These are phyloP conservation scores for Radopholus similis DNA, from an alignment of 1,140 invertebrate genomes.

Conservation along the genomic window DNA sequence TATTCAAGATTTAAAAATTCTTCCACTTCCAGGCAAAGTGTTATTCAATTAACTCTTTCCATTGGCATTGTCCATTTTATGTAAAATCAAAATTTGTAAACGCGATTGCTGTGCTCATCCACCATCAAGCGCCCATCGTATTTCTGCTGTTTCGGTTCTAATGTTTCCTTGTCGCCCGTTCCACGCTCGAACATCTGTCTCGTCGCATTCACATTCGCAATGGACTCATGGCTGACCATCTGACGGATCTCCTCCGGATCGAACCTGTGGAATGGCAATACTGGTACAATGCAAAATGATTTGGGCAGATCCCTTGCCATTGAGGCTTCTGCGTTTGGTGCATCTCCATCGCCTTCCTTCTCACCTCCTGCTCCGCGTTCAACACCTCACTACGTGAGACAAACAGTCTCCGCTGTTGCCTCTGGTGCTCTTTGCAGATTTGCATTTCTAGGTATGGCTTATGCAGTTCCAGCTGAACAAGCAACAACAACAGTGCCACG, in stretches of 20 bases:
- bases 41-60: background rate
- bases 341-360: background rate
- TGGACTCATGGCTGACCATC: constrained; percentile 5
- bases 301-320: too few species aligned
- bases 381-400: background rate
- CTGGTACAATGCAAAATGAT: too few species aligned
- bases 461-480: constrained; percentile 1
- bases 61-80: background rate
- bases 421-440: constrained; percentile 8
- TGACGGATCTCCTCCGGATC: constrained; percentile 5
- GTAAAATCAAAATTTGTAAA: too few species aligned
- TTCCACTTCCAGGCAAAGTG: background rate
- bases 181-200: background rate
- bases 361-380: background rate
- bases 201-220: background rate
- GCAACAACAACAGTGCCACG: background rate
- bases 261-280: background rate
- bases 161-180: background rate
- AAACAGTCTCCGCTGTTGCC: background rate
- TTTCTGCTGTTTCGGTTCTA: background rate
- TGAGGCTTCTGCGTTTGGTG: background rate
- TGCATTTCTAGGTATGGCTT: constrained; percentile 3
- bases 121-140: too few species aligned
- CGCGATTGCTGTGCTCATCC: too few species aligned
- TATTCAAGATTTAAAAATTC: too few species aligned